Conservation (phyloP, 2,113 vertebrate genomes). For the Anoplopoma fimbria region DNA sequence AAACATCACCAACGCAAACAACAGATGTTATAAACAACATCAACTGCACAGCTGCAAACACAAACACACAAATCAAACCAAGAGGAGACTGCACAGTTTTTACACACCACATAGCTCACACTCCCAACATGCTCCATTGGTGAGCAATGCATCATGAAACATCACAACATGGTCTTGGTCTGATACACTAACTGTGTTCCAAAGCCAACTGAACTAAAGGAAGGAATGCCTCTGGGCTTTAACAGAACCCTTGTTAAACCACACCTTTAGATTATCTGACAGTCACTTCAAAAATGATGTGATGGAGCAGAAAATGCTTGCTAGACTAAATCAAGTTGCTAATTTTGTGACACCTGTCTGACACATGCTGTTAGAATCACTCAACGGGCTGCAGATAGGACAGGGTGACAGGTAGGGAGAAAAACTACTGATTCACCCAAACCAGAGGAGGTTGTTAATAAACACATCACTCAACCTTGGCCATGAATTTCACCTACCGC, state of each 20-base stretch:
- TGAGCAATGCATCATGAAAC: not conserved
- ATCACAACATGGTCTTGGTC: not conserved
- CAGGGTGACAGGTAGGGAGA: not conserved
- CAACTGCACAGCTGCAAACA: not conserved
- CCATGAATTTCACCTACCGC: slow-evolving; percentile 62
- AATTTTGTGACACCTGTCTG: slow-evolving; percentile 13
- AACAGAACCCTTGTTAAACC: not conserved
- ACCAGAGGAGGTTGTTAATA: slow-evolving; percentile 20
- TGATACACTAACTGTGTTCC: not conserved
- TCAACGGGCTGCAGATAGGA: slow-evolving; percentile 11
- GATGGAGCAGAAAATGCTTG: slow-evolving; percentile 5
- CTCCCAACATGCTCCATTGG: not conserved
- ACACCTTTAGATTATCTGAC: slow-evolving; percentile 34
- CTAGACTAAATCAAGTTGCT: not conserved
- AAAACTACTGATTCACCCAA: not conserved
- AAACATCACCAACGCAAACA: not conserved
- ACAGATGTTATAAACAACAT: not conserved
- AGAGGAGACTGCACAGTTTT: not conserved
- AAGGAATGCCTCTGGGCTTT: not conserved
- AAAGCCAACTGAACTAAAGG: not conserved
- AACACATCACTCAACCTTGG: slow-evolving; percentile 59
- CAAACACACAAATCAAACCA: not conserved
- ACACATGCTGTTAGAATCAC: slow-evolving; percentile 19
- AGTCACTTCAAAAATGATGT: not conserved
- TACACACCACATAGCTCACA: not conserved